A percentile compares a stretch with the other conserved stretches of the same genome.
Conservation (phyloP, 2,888 invertebrate genomes). For the Meghimatium bilineatum region DNA sequence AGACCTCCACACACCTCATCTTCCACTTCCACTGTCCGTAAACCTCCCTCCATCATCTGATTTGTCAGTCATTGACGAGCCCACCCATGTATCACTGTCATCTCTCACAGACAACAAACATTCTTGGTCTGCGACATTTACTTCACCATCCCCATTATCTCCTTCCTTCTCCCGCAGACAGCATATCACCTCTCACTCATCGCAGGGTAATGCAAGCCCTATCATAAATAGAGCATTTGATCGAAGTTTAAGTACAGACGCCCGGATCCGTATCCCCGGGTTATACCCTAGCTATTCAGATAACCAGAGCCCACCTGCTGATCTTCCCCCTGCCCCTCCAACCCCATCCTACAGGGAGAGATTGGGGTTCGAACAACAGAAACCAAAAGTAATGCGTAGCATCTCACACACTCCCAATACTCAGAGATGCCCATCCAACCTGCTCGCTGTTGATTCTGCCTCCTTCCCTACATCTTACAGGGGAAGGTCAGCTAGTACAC, state of each 20-base stretch:
- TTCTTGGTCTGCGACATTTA: conserved; percentile 39
- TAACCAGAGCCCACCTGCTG: conserved; percentile 47
- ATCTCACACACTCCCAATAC: conserved; percentile 27
- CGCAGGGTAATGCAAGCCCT: background rate
- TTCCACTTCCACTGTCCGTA: conserved; percentile 27
- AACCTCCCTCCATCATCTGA: conserved; percentile 38
- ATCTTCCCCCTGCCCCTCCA: conserved; percentile 48
- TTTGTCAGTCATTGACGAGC: conserved; percentile 27
- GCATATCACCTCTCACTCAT: background rate
- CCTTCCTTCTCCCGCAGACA: conserved; percentile 14
- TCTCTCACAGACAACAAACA: conserved; percentile 37
- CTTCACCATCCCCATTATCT: conserved; percentile 31
- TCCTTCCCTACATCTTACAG: conserved; percentile 19
- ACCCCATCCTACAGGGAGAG: conserved; percentile 47
- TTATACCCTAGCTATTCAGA: conserved; percentile 16
- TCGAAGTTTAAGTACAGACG: background rate
- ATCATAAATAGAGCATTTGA: background rate
- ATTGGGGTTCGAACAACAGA: conserved; percentile 26
- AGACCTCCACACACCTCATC: conserved; percentile 33
- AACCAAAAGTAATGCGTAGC: conserved; percentile 35
- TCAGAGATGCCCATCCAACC: background rate
- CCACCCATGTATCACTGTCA: conserved; percentile 47
- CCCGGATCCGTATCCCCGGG: background rate
- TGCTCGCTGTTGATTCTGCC: conserved; percentile 10
- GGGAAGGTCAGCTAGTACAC: conserved; percentile 33